Conservation (phyloP, 2,797 vertebrate genomes). For the Poecilia gillii region DNA sequence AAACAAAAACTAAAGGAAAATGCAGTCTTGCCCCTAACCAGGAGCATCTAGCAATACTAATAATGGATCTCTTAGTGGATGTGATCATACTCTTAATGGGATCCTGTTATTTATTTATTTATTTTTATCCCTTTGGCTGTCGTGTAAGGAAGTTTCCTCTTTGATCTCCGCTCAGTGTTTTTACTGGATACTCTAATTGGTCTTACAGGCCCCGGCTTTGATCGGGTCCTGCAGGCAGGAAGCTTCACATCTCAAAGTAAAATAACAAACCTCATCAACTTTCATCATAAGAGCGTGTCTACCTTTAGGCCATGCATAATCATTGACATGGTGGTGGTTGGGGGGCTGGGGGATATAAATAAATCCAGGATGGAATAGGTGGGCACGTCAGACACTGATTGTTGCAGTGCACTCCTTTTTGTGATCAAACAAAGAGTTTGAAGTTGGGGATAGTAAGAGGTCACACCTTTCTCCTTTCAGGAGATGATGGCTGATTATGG, state of each 20-base stretch:
- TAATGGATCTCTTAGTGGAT: slow-evolving; percentile 33
- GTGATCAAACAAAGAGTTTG: slow-evolving; percentile 30
- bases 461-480: slow-evolving; percentile 33
- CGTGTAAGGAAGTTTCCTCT: slow-evolving; percentile 40
- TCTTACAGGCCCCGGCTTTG: slow-evolving; percentile 59
- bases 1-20: slow-evolving; percentile 3
- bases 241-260: slow-evolving; percentile 34
- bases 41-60: slow-evolving; percentile 32
- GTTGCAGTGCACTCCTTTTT: slow-evolving; percentile 9
- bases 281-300: slow-evolving; percentile 14
- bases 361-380: background rate
- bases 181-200: slow-evolving; percentile 62
- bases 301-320: slow-evolving; percentile 13
- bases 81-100: slow-evolving; percentile 51
- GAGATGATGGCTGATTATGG: slow-evolving; percentile 43
- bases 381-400: slow-evolving; percentile 7
- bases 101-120: slow-evolving; percentile 21
- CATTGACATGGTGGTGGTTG: background rate
- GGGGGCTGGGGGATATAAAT: background rate
- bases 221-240: slow-evolving; percentile 43
- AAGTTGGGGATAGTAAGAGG: slow-evolving; percentile 31
- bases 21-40: slow-evolving; percentile 11
- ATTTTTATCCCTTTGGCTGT: slow-evolving; percentile 34
- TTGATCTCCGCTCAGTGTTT: slow-evolving; percentile 65
- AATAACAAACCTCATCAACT: slow-evolving; percentile 41